Percentiles rank a stretch among this genome's conserved stretches.
These are phyloP conservation scores for Talpa occidentalis DNA, from an alignment of 2,113 vertebrate species.

Conservation along the genomic window DNA sequence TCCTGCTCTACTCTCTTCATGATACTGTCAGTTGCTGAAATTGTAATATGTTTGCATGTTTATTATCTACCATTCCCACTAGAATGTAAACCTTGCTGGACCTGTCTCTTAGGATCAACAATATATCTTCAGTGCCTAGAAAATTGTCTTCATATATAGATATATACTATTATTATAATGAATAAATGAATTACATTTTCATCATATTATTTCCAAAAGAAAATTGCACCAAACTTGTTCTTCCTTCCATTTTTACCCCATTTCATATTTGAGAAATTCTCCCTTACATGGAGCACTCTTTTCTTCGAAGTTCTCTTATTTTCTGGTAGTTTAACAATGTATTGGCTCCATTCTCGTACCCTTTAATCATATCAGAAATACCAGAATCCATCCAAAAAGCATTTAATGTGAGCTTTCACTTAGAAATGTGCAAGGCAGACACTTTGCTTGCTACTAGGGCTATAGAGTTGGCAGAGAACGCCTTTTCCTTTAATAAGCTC, in stretches of 20 bases:
- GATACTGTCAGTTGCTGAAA: background rate
- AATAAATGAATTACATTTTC: background rate
- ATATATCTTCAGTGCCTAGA: background rate
- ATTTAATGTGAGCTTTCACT: background rate
- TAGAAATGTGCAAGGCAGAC: background rate
- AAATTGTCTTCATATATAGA: background rate
- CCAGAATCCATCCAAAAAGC: background rate
- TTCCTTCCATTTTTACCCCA: background rate
- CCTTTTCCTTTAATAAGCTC: background rate
- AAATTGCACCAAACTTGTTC: background rate
- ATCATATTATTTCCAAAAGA: background rate
- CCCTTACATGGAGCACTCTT: background rate
- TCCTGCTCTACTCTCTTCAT: background rate
- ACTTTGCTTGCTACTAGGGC: background rate
- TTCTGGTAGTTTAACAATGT: background rate
- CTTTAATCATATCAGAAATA: background rate
- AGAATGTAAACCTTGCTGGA: background rate
- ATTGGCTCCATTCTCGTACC: background rate
- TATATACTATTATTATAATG: background rate
- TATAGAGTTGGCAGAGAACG: background rate
- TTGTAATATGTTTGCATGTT: background rate
- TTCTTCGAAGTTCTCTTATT: background rate
- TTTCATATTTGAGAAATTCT: background rate
- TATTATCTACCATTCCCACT: background rate
- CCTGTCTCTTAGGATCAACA: background rate